phyloP scores from a whole-genome alignment of 2,113 vertebrate genomes.

The Condylura cristata region DNA sequence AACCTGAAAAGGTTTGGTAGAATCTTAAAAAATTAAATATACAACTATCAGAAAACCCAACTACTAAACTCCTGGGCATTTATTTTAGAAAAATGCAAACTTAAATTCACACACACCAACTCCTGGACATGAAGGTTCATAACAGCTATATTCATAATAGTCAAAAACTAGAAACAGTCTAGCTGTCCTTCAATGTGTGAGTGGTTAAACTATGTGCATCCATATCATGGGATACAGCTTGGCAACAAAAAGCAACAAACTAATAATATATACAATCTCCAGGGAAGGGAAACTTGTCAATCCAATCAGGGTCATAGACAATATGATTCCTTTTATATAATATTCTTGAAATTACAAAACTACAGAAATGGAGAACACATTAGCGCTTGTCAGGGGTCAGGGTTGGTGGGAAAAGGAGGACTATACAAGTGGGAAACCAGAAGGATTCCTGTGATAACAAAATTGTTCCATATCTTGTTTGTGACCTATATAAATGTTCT shows the following conservation, averaged over 20 bases:
- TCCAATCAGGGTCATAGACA: neutral
- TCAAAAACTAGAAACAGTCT: neutral
- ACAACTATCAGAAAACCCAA: neutral
- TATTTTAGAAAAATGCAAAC: conserved; percentile 2
- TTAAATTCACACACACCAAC: neutral
- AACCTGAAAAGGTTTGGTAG: neutral
- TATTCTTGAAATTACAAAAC: neutral
- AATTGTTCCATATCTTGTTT: neutral
- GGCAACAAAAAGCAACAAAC: neutral
- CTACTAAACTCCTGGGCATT: neutral
- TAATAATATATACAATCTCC: neutral
- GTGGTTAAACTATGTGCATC: neutral
- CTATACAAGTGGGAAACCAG: neutral
- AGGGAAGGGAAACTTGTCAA: neutral
- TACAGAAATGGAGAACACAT: neutral
- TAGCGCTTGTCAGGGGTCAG: neutral
- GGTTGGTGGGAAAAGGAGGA: neutral
- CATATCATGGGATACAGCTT: neutral
- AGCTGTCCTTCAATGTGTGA: neutral
- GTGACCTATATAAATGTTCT: neutral
- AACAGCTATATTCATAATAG: neutral
- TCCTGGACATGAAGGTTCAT: neutral
- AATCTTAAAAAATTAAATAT: neutral
- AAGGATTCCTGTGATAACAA: neutral
- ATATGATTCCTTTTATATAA: neutral